Evolutionary conservation across 2,797 vertebrate genomes (phyloP).

Genomic region (Mus caroli): DNA sequence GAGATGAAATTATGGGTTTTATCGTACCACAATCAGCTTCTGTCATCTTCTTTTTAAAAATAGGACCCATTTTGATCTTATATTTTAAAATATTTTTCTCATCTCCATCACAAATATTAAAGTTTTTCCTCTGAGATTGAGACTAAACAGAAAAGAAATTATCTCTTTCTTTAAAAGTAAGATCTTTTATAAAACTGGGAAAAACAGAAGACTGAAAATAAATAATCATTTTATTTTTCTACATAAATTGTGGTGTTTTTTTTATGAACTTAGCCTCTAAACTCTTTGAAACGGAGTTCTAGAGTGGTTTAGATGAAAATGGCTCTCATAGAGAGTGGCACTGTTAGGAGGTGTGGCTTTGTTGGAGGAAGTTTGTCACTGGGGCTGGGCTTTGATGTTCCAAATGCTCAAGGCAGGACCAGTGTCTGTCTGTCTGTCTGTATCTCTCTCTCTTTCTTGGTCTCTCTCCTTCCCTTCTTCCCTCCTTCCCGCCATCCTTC

Average conservation of each 20-base stretch:
- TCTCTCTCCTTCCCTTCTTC: too few species aligned
- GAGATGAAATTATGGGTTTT: background rate
- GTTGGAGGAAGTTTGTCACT: background rate
- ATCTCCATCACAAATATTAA: background rate
- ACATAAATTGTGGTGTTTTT: background rate
- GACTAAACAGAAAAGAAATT: background rate
- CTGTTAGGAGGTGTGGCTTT: background rate
- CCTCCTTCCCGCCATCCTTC: too few species aligned
- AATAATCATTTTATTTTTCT: background rate
- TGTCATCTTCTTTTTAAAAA: background rate
- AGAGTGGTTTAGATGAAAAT: background rate
- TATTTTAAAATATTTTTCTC: constrained; percentile 50
- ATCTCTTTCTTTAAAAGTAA: background rate
- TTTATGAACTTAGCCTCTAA: background rate
- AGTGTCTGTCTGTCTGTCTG: too few species aligned
- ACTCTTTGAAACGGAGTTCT: constrained; percentile 1
- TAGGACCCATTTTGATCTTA: background rate
- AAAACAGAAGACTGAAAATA: background rate
- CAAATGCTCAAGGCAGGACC: background rate
- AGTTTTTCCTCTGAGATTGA: background rate
- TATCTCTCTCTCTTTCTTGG: too few species aligned
- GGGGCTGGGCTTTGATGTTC: background rate
- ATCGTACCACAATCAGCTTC: background rate
- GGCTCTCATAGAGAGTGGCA: background rate
- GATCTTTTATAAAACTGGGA: background rate